Evolutionary conservation across 92 coral and sea anemone genomes (phyloP).

Genomic region (Zoanthus sansibaricus): DNA sequence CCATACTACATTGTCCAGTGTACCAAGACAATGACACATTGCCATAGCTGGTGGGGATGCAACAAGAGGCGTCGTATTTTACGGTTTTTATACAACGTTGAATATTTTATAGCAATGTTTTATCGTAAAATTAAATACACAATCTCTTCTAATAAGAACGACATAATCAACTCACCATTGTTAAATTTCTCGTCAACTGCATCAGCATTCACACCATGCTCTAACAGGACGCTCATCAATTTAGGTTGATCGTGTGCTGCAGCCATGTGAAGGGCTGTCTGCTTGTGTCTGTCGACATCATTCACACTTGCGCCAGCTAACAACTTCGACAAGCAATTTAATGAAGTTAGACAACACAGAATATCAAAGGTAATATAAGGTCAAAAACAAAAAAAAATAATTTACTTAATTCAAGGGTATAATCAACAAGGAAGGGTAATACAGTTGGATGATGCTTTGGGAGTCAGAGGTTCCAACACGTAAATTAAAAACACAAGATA

Average conservation of each 20-base stretch:
- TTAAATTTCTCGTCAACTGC: constrained; percentile 87
- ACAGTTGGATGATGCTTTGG: no score
- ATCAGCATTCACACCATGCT: constrained; percentile 82
- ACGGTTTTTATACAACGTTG: no score
- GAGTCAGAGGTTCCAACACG: no score
- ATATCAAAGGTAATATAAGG: no score
- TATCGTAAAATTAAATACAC: no score
- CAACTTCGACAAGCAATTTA: constrained; percentile 54
- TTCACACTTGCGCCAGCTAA: constrained; percentile 86
- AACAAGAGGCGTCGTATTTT: not conserved
- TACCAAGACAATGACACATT: not conserved
- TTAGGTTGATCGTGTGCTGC: constrained; percentile 81
- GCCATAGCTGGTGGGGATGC: not conserved
- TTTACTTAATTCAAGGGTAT: no score
- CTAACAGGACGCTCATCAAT: constrained; percentile 78
- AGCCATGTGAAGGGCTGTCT: constrained; percentile 91
- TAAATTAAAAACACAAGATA: no score
- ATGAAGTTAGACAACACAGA: no score
- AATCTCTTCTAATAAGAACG: no score
- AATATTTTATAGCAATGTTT: no score
- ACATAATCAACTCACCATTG: constrained; percentile 66
- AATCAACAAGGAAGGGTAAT: no score
- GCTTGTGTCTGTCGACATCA: constrained; percentile 87
- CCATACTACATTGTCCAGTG: not conserved
- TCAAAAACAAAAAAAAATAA: no score